phyloP scores from a whole-genome alignment of 2,113 vertebrate species.

The Cricetomys ansorgei region DNA sequence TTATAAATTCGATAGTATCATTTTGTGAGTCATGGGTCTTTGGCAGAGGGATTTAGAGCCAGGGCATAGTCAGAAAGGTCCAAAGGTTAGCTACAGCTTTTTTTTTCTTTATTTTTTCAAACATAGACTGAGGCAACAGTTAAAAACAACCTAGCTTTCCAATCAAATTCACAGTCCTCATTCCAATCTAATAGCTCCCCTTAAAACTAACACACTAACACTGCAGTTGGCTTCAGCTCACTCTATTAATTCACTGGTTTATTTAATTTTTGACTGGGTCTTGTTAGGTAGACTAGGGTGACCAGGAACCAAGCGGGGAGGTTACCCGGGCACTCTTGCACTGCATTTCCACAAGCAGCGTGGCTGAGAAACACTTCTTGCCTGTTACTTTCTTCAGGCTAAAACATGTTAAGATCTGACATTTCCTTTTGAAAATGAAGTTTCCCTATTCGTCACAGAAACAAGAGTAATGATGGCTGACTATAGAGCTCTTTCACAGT shows the following conservation, averaged over 20 bases:
- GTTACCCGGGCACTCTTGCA: not conserved
- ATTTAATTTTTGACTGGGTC: not conserved
- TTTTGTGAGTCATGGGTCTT: not conserved
- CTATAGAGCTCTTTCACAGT: not conserved
- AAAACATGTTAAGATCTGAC: not conserved
- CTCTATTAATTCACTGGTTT: not conserved
- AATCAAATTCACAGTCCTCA: not conserved
- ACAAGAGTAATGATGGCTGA: not conserved
- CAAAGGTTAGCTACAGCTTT: not conserved
- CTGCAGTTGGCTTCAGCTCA: not conserved
- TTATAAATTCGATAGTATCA: not conserved
- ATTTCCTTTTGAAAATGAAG: not conserved
- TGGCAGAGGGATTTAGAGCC: not conserved
- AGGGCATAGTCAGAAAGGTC: not conserved
- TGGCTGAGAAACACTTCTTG: not conserved
- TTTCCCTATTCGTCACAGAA: not conserved
- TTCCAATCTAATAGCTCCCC: not conserved
- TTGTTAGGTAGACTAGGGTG: not conserved
- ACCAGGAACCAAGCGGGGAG: not conserved
- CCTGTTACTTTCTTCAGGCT: not conserved
- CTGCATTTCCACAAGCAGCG: not conserved
- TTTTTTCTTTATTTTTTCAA: constrained; percentile 15
- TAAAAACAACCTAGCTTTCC: not conserved
- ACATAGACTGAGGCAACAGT: not conserved
- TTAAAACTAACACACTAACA: not conserved